Conservation (phyloP, 2,113 vertebrate species). For the Podocnemis expansa region DNA sequence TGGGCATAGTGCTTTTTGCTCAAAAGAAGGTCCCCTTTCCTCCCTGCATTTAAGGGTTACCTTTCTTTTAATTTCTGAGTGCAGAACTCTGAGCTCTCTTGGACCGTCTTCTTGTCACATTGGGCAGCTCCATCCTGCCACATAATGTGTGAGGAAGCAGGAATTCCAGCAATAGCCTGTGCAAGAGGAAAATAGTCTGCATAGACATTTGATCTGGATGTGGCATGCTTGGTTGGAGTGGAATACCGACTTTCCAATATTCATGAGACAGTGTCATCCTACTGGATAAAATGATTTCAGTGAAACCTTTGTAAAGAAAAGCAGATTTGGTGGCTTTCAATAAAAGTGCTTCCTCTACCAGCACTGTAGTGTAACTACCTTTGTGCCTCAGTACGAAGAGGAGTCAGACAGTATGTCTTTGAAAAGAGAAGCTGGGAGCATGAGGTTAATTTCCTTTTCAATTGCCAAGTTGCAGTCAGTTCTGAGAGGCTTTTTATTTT, state of each 20-base stretch:
- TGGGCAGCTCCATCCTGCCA: neutral
- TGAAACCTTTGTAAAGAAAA: neutral
- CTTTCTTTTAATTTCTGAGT: neutral
- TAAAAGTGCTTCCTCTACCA: neutral
- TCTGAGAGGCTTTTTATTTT: neutral
- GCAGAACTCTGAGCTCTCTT: neutral
- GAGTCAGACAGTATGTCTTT: neutral
- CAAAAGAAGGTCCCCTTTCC: neutral
- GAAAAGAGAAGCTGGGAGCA: neutral
- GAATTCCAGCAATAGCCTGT: neutral
- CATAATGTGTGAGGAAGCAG: neutral
- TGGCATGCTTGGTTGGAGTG: fast-evolving
- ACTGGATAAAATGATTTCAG: neutral
- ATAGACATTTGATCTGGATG: neutral
- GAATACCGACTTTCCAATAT: neutral
- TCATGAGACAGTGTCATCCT: fast-evolving
- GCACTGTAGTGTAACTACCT: neutral
- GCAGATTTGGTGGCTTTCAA: neutral
- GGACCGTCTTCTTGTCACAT: neutral
- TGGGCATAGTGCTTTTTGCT: neutral
- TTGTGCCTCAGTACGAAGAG: neutral
- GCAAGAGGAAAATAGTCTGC: neutral
- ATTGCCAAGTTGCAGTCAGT: constrained; percentile 38
- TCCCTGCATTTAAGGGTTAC: neutral
- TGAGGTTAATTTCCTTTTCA: constrained; percentile 14